Percentiles rank a stretch among this genome's conserved stretches.
These are phyloP conservation scores for fruit fly (Drosophila melanogaster) DNA, from an alignment of 1,140 invertebrate genomes.

Conservation along the genomic window DNA sequence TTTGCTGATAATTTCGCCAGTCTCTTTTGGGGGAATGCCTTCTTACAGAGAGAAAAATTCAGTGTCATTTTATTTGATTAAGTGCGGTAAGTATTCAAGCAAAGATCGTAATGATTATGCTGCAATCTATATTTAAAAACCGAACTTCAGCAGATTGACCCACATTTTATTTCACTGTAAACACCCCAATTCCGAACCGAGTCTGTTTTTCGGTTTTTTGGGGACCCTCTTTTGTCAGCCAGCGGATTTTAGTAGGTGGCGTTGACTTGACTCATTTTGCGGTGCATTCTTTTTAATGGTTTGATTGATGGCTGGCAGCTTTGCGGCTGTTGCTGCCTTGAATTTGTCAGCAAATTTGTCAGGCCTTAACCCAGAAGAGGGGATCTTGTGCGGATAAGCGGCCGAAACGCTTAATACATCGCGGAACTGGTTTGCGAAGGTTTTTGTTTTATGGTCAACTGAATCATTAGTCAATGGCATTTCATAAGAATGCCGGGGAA, in stretches of 20 bases:
- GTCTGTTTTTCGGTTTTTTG: slow-evolving; percentile 2
- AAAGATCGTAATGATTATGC: no score
- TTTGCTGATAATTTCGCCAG: slow-evolving; percentile 77
- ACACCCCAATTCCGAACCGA: slow-evolving; percentile 7
- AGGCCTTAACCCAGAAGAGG: slow-evolving; percentile 43
- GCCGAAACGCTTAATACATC: slow-evolving; percentile 45
- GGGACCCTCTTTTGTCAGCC: slow-evolving; percentile 21
- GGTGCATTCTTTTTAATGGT: slow-evolving; percentile 81
- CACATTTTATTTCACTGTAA: not conserved
- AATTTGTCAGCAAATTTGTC: slow-evolving; percentile 82
- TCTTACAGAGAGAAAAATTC: slow-evolving; percentile 1
- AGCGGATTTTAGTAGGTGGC: slow-evolving; percentile 69
- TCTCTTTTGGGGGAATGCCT: slow-evolving; percentile 31
- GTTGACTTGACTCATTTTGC: slow-evolving; percentile 72
- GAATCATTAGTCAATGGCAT: slow-evolving; percentile 69
- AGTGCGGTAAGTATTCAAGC: no score
- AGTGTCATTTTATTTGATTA: no score
- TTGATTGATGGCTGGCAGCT: slow-evolving; percentile 80
- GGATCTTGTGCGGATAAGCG: slow-evolving; percentile 1
- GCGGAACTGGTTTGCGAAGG: slow-evolving; percentile 60
- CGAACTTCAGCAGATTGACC: not conserved
- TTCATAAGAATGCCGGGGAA: slow-evolving; percentile 58
- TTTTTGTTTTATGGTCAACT: slow-evolving; percentile 64
- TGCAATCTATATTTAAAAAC: not conserved
- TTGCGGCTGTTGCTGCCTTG: slow-evolving; percentile 70